Evolutionary conservation across 2,797 vertebrate species (phyloP), one percentile per base, ranked within the genome.

Genomic region (Nannoperca obscura): DNA sequence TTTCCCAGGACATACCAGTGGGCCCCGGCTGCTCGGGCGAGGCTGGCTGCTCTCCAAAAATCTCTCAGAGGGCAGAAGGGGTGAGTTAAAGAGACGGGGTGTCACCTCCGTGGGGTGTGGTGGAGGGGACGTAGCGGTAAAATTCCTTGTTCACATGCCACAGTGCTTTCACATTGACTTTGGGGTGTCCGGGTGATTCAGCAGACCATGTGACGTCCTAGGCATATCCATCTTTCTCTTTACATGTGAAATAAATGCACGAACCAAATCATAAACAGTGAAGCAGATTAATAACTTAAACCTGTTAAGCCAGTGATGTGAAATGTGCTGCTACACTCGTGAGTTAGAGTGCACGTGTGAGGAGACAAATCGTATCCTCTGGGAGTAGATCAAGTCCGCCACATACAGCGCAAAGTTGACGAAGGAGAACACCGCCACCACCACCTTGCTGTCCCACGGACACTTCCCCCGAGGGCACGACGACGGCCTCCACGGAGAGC

Each of bases 361-460:
- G 6, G 95, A 84, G 64, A 94, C 84, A 2, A 96, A 96, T 54
- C 93, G 93, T 70, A 94, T 93, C 87, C 93, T 95, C 90, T 98
- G 97, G 0, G 97, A 97, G 89, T 96, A 98, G 0, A 95, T 88
- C 63, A 98, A 94, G 88, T 99, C 98, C 0, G 89, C 71, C 0
- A 94, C 32, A 0, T 99, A 99, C 36, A 99, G 94, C 14, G 91
- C 87, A 60, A 98, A 91, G 93, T 99, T 99, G 75, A 97, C 74
- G 0, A 96, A 97, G 66, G 97, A 97, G 89, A 98, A 97, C 67
- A 96, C 94, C 0, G 97, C 92, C 3, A 99, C 95, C 54, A 97
- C 96, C 27, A 99, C 85, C 85, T 98, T 97, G 82, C 96, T 96
- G 92, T 99, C 98, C 98, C 97, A 99, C 0, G 96, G 91, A 78